Conservation (phyloP, 2,113 vertebrate species). For the Myxocyprinus asiaticus region DNA sequence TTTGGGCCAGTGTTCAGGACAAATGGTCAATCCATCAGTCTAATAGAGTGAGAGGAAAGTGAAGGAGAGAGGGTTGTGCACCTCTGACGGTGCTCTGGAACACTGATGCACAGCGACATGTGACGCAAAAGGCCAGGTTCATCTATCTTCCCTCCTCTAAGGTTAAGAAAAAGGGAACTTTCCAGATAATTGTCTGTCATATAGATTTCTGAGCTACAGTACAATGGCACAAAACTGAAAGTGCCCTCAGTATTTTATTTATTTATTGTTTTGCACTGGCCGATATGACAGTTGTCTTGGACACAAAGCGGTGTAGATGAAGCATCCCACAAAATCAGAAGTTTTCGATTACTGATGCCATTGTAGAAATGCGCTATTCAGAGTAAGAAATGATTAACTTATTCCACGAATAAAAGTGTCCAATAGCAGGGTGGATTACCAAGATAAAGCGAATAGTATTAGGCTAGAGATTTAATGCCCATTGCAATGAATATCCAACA, state of each 20-base stretch:
- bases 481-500: too few species aligned
- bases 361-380: too few species aligned
- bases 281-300: too few species aligned
- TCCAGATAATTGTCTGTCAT: conserved; percentile 46
- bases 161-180: conserved; percentile 26
- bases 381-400: not conserved
- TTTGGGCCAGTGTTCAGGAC: conserved; percentile 42
- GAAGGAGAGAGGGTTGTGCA: conserved; percentile 13
- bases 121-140: conserved; percentile 42
- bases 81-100: conserved; percentile 44
- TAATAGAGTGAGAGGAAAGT: conserved; percentile 45
- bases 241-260: too few species aligned
- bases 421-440: not conserved
- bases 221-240: conserved; percentile 1
- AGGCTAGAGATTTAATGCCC: not conserved
- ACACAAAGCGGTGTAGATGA: too few species aligned
- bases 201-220: conserved; percentile 14
- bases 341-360: too few species aligned
- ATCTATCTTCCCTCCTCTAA: conserved; percentile 36
- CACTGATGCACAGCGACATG: conserved; percentile 37
- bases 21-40: conserved; percentile 54
- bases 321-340: too few species aligned
- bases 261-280: too few species aligned
- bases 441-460: not conserved
- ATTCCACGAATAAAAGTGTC: not conserved